Base-by-base conservation (phyloP, 2,888 invertebrate species). In the Pemphredon lugubris region DNA sequence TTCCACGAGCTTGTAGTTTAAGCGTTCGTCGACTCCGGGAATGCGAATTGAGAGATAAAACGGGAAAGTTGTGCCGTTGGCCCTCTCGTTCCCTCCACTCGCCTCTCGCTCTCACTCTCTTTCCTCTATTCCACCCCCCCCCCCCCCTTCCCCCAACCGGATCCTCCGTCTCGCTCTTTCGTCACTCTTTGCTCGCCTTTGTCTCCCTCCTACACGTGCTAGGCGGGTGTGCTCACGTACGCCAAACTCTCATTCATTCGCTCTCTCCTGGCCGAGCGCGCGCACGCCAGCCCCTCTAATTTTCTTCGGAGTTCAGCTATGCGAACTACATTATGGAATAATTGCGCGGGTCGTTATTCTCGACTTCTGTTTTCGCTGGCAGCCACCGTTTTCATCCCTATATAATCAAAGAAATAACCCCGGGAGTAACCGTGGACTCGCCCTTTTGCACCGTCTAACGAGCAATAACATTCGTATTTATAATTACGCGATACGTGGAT, bases 31-130 rank as follows among this genome's bases (percentile, higher is more conserved):
- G 86, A 83, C 82, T 82, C 81, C 53, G 83, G 81, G 84, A 86
- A 88, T 85, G 86, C 81, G 85, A 86, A 88, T 88, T 85, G 86
- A 86, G 85, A 86, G 84, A 87, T 86, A 87, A 87, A 88, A 88
- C 84, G 83, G 77, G 82, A 85, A 87, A 88, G 84, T 85, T 84
- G 83, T 80, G 81, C 79, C 74, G 70, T n/a, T 53, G 51, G 57
- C 51, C 55, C 61, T 70, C 61, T 65, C 79, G 72, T 48, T 69
- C 42, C 48, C 66, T 39, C 42, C 45, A 47, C 37, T 14, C 20
- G 9, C n/a, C n/a, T n/a, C n/a, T n/a, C n/a, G n/a, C n/a, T n/a
- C n/a, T n/a, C n/a, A n/a, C n/a, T n/a, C n/a, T n/a, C n/a, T n/a
- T n/a, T n/a, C n/a, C n/a, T n/a, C n/a, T n/a, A n/a, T n/a, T n/a